Evolutionary conservation across 2,888 invertebrate species (phyloP).

Genomic region (Lepidochrysops patricia): DNA sequence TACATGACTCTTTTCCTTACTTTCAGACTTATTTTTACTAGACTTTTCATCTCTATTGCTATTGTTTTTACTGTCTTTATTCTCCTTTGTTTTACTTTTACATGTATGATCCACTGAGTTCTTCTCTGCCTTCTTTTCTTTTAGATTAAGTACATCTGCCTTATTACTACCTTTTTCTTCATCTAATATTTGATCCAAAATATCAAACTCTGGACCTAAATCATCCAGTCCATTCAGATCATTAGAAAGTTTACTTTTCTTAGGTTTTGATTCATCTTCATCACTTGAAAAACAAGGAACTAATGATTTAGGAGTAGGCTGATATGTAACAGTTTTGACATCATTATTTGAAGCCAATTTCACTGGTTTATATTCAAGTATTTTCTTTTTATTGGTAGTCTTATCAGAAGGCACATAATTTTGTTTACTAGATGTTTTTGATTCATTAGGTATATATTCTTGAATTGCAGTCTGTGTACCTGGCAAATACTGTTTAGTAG

Average conservation of each 20-base stretch:
- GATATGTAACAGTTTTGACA: conserved; percentile 47
- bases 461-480: conserved; percentile 51
- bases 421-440: conserved; percentile 37
- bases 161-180: conserved; percentile 42
- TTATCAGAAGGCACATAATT: conserved; percentile 66
- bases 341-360: conserved; percentile 46
- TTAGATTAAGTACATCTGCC: conserved; percentile 19
- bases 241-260: conserved; percentile 51
- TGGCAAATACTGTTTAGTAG: conserved; percentile 56
- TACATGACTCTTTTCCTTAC: conserved; percentile 29
- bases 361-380: conserved; percentile 61
- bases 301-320: conserved; percentile 60
- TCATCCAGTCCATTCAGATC: conserved; percentile 64
- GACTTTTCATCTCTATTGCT: conserved; percentile 30
- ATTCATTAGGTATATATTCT: conserved; percentile 52
- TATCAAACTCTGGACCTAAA: conserved; percentile 67
- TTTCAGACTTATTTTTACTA: conserved; percentile 33
- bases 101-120: conserved; percentile 10
- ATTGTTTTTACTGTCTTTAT: conserved; percentile 27
- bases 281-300: conserved; percentile 69
- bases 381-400: conserved; percentile 48
- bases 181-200: conserved; percentile 66
- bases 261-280: conserved; percentile 58
- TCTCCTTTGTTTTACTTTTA: conserved; percentile 27
- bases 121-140: conserved; percentile 22